Percentiles rank a stretch among this genome's conserved stretches.
phyloP scores from a whole-genome alignment of 2,797 vertebrate species.

The Phalloptychus januarius region DNA sequence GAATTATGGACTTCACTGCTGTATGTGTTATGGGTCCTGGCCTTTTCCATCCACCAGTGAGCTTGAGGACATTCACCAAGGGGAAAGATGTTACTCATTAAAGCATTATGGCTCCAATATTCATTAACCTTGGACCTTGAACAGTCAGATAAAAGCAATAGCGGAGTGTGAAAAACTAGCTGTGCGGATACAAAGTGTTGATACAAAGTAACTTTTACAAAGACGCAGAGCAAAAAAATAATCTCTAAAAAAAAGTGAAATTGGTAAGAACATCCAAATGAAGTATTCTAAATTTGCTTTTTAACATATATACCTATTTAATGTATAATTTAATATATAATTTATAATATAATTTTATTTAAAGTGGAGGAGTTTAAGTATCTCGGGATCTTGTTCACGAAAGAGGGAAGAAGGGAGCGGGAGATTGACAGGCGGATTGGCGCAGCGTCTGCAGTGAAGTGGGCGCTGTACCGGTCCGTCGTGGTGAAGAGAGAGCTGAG shows the following conservation, averaged over 20 bases:
- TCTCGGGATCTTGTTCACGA: no score
- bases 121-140: slow-evolving; percentile 74
- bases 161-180: background rate
- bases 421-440: no score
- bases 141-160: slow-evolving; percentile 39
- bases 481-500: no score
- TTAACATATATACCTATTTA: background rate
- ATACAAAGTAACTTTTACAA: slow-evolving; percentile 15
- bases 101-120: slow-evolving; percentile 53
- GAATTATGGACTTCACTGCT: slow-evolving; percentile 39
- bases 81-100: slow-evolving; percentile 71
- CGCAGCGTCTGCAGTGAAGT: no score
- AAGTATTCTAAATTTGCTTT: slow-evolving; percentile 33
- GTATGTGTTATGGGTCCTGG: slow-evolving; percentile 31
- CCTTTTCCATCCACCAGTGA: slow-evolving; percentile 43
- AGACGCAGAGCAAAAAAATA: background rate
- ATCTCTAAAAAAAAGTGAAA: slow-evolving; percentile 6
- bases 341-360: no score
- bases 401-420: no score
- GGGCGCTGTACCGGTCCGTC: no score
- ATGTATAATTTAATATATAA: no score
- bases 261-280: slow-evolving; percentile 11
- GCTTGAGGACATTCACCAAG: slow-evolving; percentile 36
- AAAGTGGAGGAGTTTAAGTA: no score
- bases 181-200: slow-evolving; percentile 25